Evolutionary conservation across 1,140 invertebrate genomes (phyloP).

Genomic region (Aradophagus sp.): DNA sequence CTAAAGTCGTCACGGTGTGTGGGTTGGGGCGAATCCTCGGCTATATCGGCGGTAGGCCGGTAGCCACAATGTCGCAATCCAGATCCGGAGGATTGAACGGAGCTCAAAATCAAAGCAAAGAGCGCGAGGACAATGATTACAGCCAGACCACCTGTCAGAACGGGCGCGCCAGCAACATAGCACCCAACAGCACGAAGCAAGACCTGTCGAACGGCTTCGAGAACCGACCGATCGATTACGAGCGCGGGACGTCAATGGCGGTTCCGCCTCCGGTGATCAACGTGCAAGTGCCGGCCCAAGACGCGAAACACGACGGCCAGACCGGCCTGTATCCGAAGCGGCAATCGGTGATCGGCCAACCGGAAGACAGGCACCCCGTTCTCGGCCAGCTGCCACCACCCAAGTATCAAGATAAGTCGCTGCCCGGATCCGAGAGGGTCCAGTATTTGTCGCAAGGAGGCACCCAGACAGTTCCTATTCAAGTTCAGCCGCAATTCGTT

Average conservation of each 20-base stretch:
- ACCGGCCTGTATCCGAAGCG: constrained; percentile 53
- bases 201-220: constrained; percentile 72
- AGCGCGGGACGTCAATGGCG: constrained; percentile 35
- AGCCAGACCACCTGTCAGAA: constrained; percentile 61
- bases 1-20: constrained; percentile 71
- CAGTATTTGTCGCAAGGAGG: constrained; percentile 66
- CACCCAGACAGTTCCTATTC: constrained; percentile 68
- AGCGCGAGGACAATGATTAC: constrained; percentile 49
- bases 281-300: constrained; percentile 28
- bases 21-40: constrained; percentile 73
- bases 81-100: constrained; percentile 62
- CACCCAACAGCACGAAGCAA: constrained; percentile 54
- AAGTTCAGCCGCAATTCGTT: constrained; percentile 65
- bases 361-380: constrained; percentile 65
- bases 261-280: constrained; percentile 31
- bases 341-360: constrained; percentile 59
- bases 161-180: constrained; percentile 56
- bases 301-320: constrained; percentile 26
- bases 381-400: constrained; percentile 62
- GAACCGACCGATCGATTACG: constrained; percentile 63
- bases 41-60: constrained; percentile 74
- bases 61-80: constrained; percentile 71
- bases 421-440: constrained; percentile 54
- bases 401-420: constrained; percentile 65
- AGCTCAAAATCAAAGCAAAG: constrained; percentile 54